A percentile compares a stretch with the other conserved stretches of the same genome.
phyloP scores from a whole-genome alignment of 2,797 vertebrate genomes.

The Acomys russatus region DNA sequence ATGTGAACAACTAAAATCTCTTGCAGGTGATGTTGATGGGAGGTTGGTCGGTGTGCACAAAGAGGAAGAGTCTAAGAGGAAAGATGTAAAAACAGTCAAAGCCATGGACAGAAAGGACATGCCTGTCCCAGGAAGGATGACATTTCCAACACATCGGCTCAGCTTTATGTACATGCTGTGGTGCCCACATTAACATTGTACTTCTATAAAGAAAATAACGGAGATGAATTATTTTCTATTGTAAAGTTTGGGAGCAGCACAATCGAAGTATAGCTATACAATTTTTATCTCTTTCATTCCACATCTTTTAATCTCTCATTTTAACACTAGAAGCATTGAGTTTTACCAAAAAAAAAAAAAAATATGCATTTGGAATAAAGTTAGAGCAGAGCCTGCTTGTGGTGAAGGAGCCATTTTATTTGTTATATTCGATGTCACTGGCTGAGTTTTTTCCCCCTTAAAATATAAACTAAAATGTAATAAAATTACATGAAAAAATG shows the following conservation, averaged over 20 bases:
- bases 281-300: conserved; percentile 37
- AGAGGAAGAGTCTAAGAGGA: not conserved
- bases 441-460: not conserved
- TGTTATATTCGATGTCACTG: conserved; percentile 52
- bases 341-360: conserved; percentile 20
- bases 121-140: not conserved
- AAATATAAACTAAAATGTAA: conserved; percentile 39
- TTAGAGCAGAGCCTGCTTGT: not conserved
- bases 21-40: not conserved
- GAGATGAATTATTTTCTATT: not conserved
- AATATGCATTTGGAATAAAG: not conserved
- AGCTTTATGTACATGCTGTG: not conserved
- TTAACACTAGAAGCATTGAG: not conserved
- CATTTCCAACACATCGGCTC: not conserved
- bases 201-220: not conserved
- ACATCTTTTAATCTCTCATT: not conserved
- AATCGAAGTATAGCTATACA: not conserved
- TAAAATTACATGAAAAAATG: conserved; percentile 40
- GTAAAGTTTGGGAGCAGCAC: conserved; percentile 31
- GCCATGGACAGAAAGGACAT: not conserved
- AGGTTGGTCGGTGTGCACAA: not conserved
- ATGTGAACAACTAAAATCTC: not conserved
- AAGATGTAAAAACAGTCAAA: not conserved
- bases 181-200: not conserved
- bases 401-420: conserved; percentile 8